Percentiles rank a stretch among this genome's conserved stretches.
Evolutionary conservation across 1,140 invertebrate genomes (phyloP).

Genomic region (Sitobion miscanthi): DNA sequence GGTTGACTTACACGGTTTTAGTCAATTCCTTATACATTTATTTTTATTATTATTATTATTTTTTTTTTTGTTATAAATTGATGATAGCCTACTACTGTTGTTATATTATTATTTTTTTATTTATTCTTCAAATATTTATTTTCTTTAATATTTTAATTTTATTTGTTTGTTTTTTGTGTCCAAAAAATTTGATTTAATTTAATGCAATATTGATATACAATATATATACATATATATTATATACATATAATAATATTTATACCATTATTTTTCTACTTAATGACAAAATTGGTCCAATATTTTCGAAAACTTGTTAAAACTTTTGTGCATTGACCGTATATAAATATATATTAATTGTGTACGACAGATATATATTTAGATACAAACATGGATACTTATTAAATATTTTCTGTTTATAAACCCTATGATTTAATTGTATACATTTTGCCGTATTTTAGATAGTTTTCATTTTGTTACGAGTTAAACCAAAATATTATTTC

Average conservation of each 20-base stretch:
- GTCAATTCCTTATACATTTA: conserved; percentile 44
- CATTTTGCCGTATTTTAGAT: conserved; percentile 28
- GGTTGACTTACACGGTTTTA: conserved; percentile 34
- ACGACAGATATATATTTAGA: conserved; percentile 18
- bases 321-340: not conserved
- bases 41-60: conserved; percentile 12
- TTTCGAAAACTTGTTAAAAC: conserved; percentile 37
- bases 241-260: conserved; percentile 37
- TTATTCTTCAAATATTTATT: conserved; percentile 57
- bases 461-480: conserved; percentile 52
- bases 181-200: conserved; percentile 24
- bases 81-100: conserved; percentile 48
- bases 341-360: conserved; percentile 15
- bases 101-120: conserved; percentile 56
- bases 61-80: conserved; percentile 49
- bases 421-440: conserved; percentile 34
- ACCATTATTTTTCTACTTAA: conserved; percentile 55
- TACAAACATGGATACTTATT: not conserved
- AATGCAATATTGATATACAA: conserved; percentile 35
- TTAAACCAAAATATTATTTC: conserved; percentile 53
- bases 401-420: conserved; percentile 26
- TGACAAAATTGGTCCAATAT: conserved; percentile 34
- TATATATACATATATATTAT: conserved; percentile 20
- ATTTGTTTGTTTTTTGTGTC: conserved; percentile 56
- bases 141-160: conserved; percentile 55